Base-by-base conservation (phyloP, 1,140 invertebrate genomes). In the Anastrepha ludens region DNA sequence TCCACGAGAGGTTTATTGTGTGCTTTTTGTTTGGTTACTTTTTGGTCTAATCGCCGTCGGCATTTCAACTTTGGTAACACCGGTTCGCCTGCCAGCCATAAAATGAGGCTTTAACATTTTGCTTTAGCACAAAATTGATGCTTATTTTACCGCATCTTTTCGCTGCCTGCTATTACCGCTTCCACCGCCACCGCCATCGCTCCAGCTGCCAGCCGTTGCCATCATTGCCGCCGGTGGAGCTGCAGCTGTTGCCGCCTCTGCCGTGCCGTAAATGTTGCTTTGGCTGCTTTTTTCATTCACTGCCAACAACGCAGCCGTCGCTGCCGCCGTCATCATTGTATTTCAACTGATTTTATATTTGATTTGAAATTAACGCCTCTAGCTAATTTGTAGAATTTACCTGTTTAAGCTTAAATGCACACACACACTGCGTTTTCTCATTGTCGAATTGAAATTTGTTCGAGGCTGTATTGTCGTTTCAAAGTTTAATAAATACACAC, bases 301-400 rank as follows among this genome's bases (percentile, higher is more conserved):
- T 39, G 13, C 20, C 20, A 13, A n/a, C 20, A 20, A 15, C 29
- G 47, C 20, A 41, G 62, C 62, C 58, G 59, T 59, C 50, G 44
- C 44, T 65, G 85, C 50, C n/a, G 85, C 44, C 62, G 85, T 86
- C 62, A 65, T 86, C 50, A 62, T 86, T 86, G 85, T 86, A 86
- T 86, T 86, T 86, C 74, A 55, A n/a, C 74, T 81, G 74, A 81
- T 81, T 81, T 81, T 81, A 81, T 81, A 81, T 81, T 81, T 81
- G 74, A 81, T 81, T 81, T 81, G 74, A 81, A 81, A 81, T 81
- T 81, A 81, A 81, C 74, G 74, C 74, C 74, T 81, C 47, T 11
- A 81, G 74, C 74, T 81, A 81, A 81, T 81, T 81, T 81, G 47
- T 81, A 81, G 74, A 81, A 81, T 81, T 81, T 81, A 55, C 74